Base-by-base conservation (phyloP, 2,113 vertebrate species). In the Mastomys natalensis region DNA sequence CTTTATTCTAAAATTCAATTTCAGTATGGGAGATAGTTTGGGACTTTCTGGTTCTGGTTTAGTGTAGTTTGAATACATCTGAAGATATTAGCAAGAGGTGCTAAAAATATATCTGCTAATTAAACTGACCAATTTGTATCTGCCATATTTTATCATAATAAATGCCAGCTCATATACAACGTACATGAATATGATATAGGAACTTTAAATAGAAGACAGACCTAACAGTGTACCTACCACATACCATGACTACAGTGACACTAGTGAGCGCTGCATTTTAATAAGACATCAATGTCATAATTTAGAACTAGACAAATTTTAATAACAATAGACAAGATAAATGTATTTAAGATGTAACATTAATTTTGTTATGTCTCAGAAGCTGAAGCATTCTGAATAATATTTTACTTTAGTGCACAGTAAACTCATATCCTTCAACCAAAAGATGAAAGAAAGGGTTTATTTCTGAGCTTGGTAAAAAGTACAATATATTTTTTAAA, bases 271-370 rank as follows among this genome's bases (percentile, higher is more conserved):
- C 1, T 85, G 31, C 48, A 53, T 76, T 81, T 58, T 34, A 77
- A 45, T 92, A 43, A 87, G n/a, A 64, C 55, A 87, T 21, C 40
- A 72, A 55, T 53, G 84, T 34, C 43, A 19, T 87, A 37, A 95
- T 94, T 91, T 29, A 34, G 17, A 53, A 72, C 24, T 10, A 66
- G 87, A 21, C 34, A 94, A 16, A 87, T 81, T 87, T 68, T 90
- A 72, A 90, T 85, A n/a, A 62, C 3, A 70, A 29, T 89, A 74
- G 92, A 15, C 68, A 95, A 73, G 6, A 34, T 40, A 72, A 55
- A 89, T 64, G 21, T 82, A 91, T 92, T 62, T 62, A 94, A 95
- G 95, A 86, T 89, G 43, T 26, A 91, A 40, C 12, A n/a, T 74
- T 87, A 53, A 93, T 89, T 89, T 81, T 82, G 11, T 70, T n/a